Conservation (phyloP, 2,888 invertebrate genomes). For the Drosophila atripex region DNA sequence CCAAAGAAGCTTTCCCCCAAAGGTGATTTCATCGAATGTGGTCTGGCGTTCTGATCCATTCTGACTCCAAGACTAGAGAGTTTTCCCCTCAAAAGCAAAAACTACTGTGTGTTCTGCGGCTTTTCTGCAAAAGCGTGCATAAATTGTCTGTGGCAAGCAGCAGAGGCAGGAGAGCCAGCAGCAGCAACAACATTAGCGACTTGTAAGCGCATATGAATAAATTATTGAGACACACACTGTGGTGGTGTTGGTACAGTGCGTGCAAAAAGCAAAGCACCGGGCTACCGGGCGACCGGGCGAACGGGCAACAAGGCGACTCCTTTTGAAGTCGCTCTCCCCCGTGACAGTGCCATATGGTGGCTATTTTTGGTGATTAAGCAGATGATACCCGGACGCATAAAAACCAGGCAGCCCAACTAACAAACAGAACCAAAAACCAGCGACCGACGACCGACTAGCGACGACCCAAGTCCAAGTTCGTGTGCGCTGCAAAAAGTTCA, state of each 20-base stretch:
- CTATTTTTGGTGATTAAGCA: slow-evolving; percentile 80
- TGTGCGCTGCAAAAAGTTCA: slow-evolving; percentile 63
- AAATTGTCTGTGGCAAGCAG: slow-evolving; percentile 82
- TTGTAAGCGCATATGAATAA: slow-evolving; percentile 84
- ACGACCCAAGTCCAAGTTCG: slow-evolving; percentile 55
- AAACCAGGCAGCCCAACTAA: slow-evolving; percentile 12
- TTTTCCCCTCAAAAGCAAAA: slow-evolving; percentile 20
- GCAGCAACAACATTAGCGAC: slow-evolving; percentile 78
- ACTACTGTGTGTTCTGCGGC: slow-evolving; percentile 46
- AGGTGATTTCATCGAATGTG: neutral
- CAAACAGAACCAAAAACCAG: slow-evolving; percentile 24
- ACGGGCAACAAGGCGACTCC: slow-evolving; percentile 46
- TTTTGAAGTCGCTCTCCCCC: slow-evolving; percentile 59
- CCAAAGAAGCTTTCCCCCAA: neutral
- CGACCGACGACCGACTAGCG: slow-evolving; percentile 57
- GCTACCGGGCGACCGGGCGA: slow-evolving; percentile 13
- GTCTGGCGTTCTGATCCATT: neutral
- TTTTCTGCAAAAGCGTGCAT: slow-evolving; percentile 75
- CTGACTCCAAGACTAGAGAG: neutral
- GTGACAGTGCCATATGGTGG: slow-evolving; percentile 75
- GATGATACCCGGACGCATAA: slow-evolving; percentile 68
- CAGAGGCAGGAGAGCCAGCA: slow-evolving; percentile 14
- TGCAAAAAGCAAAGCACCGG: slow-evolving; percentile 65
- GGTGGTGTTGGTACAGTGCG: slow-evolving; percentile 55
- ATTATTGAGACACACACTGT: slow-evolving; percentile 73